Percentiles rank a stretch among this genome's conserved stretches.
phyloP scores from a whole-genome alignment of 2,888 invertebrate genomes.

The Unio delphinus region DNA sequence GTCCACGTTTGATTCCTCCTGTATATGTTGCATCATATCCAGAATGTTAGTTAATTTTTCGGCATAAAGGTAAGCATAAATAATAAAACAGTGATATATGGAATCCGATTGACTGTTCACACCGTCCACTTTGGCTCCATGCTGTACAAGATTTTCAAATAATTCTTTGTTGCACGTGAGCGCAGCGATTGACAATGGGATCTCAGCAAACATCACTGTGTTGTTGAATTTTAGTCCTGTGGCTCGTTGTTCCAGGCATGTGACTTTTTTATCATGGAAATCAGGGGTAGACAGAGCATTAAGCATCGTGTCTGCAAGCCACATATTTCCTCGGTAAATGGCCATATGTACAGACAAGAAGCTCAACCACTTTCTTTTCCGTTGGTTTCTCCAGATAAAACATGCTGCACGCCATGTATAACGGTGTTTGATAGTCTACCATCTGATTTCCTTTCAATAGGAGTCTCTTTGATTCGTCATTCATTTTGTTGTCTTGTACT shows the following conservation, averaged over 20 bases:
- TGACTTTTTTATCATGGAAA: conserved; percentile 15
- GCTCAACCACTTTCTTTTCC: conserved; percentile 14
- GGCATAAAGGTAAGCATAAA: conserved; percentile 40
- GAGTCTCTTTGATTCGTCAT: no score
- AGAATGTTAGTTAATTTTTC: conserved; percentile 32
- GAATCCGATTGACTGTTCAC: conserved; percentile 35
- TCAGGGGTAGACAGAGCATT: conserved; percentile 6
- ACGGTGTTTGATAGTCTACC: conserved; percentile 7
- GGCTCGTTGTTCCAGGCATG: conserved; percentile 24
- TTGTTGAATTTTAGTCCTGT: conserved; percentile 31
- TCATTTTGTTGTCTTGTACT: no score
- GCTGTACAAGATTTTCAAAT: conserved; percentile 28
- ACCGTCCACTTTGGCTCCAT: conserved; percentile 32
- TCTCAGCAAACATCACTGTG: conserved; percentile 47
- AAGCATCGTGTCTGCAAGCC: conserved; percentile 21
- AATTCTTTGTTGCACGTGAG: conserved; percentile 35
- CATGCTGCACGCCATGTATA: conserved; percentile 21
- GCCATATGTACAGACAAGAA: conserved; percentile 37
- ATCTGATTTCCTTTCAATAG: no score
- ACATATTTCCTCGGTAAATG: conserved; percentile 35
- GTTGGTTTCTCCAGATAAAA: conserved; percentile 7
- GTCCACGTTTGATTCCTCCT: conserved; percentile 15
- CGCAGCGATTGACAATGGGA: conserved; percentile 41
- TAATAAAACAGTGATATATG: conserved; percentile 32
- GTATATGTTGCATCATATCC: conserved; percentile 28